Percentiles rank a stretch among this genome's conserved stretches.
Conservation (phyloP, 2,113 vertebrate species). For the Steatornis caripensis region DNA sequence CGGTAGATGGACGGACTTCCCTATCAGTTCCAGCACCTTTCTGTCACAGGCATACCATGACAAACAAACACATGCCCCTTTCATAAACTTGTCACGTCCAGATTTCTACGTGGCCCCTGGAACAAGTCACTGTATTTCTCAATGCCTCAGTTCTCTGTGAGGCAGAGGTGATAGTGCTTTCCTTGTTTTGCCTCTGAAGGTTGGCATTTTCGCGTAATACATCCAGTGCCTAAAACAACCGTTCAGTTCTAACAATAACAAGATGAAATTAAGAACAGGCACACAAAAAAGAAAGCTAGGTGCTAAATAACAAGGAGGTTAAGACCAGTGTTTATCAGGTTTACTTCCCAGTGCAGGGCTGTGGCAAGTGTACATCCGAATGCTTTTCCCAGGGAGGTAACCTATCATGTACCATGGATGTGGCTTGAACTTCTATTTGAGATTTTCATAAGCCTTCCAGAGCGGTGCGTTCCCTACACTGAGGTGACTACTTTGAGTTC, state of each 20-base stretch:
- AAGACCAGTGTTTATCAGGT: not conserved
- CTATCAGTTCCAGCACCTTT: not conserved
- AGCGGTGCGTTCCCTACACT: not conserved
- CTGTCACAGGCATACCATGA: not conserved
- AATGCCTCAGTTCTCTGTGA: not conserved
- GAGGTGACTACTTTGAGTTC: conserved; percentile 71
- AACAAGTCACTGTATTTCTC: accelerated
- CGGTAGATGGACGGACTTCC: not conserved
- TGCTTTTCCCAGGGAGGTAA: not conserved
- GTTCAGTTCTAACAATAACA: not conserved
- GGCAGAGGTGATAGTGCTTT: not conserved
- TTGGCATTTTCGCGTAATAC: not conserved
- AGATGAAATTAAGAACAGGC: not conserved
- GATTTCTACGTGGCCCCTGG: accelerated
- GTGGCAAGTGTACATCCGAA: not conserved
- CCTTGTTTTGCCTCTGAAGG: not conserved
- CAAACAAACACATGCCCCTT: accelerated
- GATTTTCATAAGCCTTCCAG: conserved; percentile 32
- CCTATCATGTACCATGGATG: not conserved
- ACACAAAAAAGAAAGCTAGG: not conserved
- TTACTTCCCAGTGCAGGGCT: not conserved
- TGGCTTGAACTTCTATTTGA: conserved; percentile 49
- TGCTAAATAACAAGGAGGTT: not conserved
- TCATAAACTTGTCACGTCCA: not conserved
- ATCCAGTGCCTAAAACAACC: not conserved